These are phyloP conservation scores for Drosophila diplacantha DNA, from an alignment of 2,888 invertebrate genomes.

Conservation along the genomic window DNA sequence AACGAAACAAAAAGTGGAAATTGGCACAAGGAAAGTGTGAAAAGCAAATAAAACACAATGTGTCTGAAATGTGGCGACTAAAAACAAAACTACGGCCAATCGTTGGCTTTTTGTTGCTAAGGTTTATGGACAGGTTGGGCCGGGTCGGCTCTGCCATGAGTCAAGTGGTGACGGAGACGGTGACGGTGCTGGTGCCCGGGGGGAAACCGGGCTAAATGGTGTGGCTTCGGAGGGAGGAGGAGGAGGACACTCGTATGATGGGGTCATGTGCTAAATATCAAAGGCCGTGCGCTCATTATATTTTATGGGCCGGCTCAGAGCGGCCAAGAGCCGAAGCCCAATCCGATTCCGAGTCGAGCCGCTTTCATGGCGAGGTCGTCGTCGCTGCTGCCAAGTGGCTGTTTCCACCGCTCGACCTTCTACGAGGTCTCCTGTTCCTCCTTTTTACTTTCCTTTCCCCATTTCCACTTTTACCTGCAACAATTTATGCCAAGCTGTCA, in stretches of 20 bases:
- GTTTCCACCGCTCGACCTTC: conserved; percentile 50
- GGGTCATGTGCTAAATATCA: conserved; percentile 60
- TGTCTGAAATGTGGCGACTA: conserved; percentile 26
- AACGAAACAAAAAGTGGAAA: conserved; percentile 65
- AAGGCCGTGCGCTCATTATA: conserved; percentile 67
- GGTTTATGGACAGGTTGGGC: conserved; percentile 41
- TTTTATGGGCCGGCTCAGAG: conserved; percentile 58
- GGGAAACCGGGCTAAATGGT: conserved; percentile 5
- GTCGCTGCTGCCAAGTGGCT: conserved; percentile 48
- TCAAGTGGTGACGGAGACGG: conserved; percentile 8
- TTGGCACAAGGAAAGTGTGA: conserved; percentile 72
- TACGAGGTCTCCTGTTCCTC: conserved; percentile 12
- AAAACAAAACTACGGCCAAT: conserved; percentile 35
- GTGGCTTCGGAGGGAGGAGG: conserved; percentile 1
- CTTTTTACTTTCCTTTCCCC: conserved; percentile 6
- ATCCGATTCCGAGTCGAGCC: conserved; percentile 27
- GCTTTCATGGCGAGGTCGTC: conserved; percentile 61
- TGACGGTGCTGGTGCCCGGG: conserved; percentile 1
- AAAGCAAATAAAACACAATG: conserved; percentile 54
- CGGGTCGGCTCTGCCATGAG: conserved; percentile 10
- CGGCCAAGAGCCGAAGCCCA: conserved; percentile 27
- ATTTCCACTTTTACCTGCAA: conserved; percentile 31
- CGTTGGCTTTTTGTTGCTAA: conserved; percentile 29
- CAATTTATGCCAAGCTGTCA: conserved; percentile 44
- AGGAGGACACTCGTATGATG: conserved; percentile 5